A percentile compares a stretch with the other conserved stretches of the same genome.
Evolutionary conservation across 2,113 vertebrate species (phyloP).

Genomic region (Phainopepla nitens): DNA sequence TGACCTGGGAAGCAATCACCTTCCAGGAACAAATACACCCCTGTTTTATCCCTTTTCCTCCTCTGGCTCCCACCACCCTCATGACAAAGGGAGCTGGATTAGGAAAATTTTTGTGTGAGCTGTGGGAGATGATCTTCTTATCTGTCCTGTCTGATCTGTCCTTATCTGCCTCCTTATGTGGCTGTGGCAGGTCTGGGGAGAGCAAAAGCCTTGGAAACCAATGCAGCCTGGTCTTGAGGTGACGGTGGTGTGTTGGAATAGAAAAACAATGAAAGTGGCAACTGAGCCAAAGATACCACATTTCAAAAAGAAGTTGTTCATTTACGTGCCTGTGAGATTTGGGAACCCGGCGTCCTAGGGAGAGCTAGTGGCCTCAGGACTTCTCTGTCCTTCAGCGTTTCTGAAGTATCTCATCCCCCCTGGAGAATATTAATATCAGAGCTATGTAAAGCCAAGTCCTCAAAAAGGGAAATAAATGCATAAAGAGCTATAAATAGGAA

Average conservation of each 20-base stretch:
- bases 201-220: background rate
- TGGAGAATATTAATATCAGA: conserved; percentile 7
- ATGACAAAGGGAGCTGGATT: background rate
- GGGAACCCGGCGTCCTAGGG: background rate
- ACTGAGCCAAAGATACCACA: background rate
- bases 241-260: rapidly evolving
- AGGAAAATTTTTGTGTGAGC: background rate
- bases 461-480: conserved; percentile 8
- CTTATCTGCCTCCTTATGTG: background rate
- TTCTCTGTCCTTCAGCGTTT: background rate
- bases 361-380: conserved; percentile 4
- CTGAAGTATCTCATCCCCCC: background rate
- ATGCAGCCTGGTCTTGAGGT: background rate
- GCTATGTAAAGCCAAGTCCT: background rate
- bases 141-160: too few relatives aligned
- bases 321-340: background rate
- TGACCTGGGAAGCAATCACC: background rate
- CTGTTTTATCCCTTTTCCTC: background rate
- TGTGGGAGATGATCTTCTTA: background rate
- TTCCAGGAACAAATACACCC: background rate
- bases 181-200: rapidly evolving
- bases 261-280: background rate
- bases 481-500: conserved; percentile 12
- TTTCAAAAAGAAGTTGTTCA: background rate
- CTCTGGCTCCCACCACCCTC: background rate